phyloP scores from a whole-genome alignment of 2,888 invertebrate species.

The Drosophila atripex region DNA sequence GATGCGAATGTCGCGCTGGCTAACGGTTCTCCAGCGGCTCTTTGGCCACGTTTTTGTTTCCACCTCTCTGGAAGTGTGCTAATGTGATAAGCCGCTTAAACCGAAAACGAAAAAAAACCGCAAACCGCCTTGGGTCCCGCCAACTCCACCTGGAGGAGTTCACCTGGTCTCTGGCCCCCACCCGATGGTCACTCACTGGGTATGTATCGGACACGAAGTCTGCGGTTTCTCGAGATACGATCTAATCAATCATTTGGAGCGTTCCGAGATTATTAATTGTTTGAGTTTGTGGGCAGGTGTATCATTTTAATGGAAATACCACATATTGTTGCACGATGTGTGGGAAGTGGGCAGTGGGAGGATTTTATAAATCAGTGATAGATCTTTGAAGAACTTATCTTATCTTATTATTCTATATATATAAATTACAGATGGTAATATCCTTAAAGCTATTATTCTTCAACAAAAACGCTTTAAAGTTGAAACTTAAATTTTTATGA shows the following conservation, averaged over 20 bases:
- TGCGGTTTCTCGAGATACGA: conserved; percentile 25
- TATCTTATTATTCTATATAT: no score
- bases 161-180: conserved; percentile 22
- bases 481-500: no score
- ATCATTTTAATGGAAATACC: not conserved
- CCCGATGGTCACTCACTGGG: conserved; percentile 22
- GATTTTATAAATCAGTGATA: no score
- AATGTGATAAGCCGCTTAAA: conserved; percentile 49
- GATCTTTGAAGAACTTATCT: no score
- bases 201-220: conserved; percentile 32
- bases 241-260: conserved; percentile 19
- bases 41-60: conserved; percentile 10
- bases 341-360: not conserved
- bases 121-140: conserved; percentile 26
- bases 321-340: not conserved
- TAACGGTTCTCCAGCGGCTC: conserved; percentile 43
- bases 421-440: no score
- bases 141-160: conserved; percentile 17
- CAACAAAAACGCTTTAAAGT: no score
- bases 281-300: conserved; percentile 1
- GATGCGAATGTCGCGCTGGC: conserved; percentile 42
- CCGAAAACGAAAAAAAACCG: conserved; percentile 13
- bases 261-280: not conserved
- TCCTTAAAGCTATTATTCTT: no score
- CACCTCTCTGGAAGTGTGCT: conserved; percentile 37